Percentiles rank a stretch among this genome's conserved stretches.
These are phyloP conservation scores for Bothrops jararaca DNA, from an alignment of 2,113 vertebrate species.

Conservation along the genomic window DNA sequence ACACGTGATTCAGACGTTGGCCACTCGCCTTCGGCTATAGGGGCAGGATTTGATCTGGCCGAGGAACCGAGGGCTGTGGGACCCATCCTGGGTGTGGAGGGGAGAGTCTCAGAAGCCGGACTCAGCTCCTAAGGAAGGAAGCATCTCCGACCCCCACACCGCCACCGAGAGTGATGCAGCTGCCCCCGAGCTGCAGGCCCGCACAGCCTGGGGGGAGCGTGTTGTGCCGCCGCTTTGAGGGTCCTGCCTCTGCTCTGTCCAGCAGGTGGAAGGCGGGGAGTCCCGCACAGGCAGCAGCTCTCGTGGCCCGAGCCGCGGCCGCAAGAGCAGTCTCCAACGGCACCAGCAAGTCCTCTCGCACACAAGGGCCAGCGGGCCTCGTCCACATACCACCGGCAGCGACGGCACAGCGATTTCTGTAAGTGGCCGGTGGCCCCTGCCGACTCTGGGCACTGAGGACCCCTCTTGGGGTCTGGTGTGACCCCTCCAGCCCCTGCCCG, in stretches of 20 bases:
- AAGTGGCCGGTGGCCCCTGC: constrained; percentile 49
- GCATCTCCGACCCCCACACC: rapidly evolving
- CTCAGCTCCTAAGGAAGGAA: background rate
- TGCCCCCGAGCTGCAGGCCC: background rate
- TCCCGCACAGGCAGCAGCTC: constrained; percentile 77
- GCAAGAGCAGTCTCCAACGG: constrained; percentile 84
- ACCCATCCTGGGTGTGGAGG: rapidly evolving
- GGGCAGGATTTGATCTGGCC: background rate
- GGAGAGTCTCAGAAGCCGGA: background rate
- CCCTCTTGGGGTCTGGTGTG: background rate
- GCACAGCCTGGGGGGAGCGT: background rate
- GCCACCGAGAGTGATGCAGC: background rate
- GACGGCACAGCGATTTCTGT: constrained; percentile 94
- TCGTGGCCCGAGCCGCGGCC: constrained; percentile 87
- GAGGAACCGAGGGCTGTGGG: background rate
- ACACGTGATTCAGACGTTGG: background rate
- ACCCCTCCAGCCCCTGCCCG: background rate
- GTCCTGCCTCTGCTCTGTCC: background rate
- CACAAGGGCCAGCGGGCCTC: constrained; percentile 84
- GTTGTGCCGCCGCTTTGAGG: background rate
- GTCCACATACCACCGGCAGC: constrained; percentile 89
- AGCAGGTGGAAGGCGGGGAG: constrained; percentile 75
- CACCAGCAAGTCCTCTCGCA: constrained; percentile 82
- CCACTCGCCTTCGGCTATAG: background rate
- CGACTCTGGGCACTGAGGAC: background rate